Base-by-base conservation (phyloP, 2,888 invertebrate genomes). In the Athripsodes cinereus region DNA sequence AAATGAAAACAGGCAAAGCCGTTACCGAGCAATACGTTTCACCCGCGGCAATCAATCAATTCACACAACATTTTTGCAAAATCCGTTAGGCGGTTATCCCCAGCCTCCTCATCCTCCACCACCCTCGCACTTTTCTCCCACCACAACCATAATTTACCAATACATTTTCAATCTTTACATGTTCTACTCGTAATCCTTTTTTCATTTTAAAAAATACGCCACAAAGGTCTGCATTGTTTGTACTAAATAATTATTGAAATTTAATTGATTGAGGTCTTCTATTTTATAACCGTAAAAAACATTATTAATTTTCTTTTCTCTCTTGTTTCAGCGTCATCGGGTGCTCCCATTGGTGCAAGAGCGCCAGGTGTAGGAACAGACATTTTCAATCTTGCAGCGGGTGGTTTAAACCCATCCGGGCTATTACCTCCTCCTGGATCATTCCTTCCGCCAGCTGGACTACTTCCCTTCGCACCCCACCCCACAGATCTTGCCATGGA, bases 381-480 rank as follows among this genome's bases (percentile, higher is more conserved):
- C 55, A 66, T 79, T 13, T 79, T 79, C 60, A 71, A 75, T 52
- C 72, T 76, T n/a, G 71, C 75, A 20, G 73, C 78, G 64, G 67
- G 74, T 0, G 76, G 72, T 52, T 66, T 79, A 13, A 75, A 80
- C 22, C 73, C 76, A n/a, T 66, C 66, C 11, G 72, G 76, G 16
- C 66, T 83, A 61, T 73, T 82, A 53, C 79, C 83, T n/a, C 78
- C 83, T 8, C 80, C 83, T 11, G 80, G 81, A 2, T 73, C 77
- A 1, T 77, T 82, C 62, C 68, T 84, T 64, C 82, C 83, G 44
- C 80, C 81, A 13, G 77, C 75, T 54, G 77, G 76, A 60, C 68
- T 79, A 47, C 69, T 84, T 26, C 79, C 83, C 3, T 82, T 83
- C 66, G 71, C 76, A 3, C 73, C 79, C 34, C 81, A 81, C 66